Evolutionary conservation across 2,113 vertebrate species (phyloP), one percentile per base, ranked within the genome.

Genomic region (Verasper variegatus): DNA sequence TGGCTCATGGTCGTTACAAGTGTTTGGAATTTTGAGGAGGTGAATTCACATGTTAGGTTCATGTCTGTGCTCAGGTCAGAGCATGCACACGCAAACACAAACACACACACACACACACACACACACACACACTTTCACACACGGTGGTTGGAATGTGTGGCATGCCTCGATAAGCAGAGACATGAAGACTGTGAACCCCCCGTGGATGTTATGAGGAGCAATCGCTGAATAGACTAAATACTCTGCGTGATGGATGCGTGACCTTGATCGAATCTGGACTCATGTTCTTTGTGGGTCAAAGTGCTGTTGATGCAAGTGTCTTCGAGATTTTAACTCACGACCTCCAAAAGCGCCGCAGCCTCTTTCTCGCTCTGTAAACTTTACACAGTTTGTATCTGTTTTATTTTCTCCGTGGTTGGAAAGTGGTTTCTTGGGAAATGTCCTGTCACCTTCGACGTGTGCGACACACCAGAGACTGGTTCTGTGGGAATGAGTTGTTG

Each of bases 151-250:
- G 84, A 93, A 92, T 93, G 86, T 90, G 79, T 92, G 91, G 84
- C 91, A 92, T 93, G 87, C 81, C 75, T 90, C 67, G 74, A 89
- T 92, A 87, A 91, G 88, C 90, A 82, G 78, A 76, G 86, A 77
- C 89, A 81, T 1, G 78, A 92, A 82, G 74, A 84, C 57, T 35
- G 68, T 11, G 59, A 86, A 24, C 59, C 71, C 70, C 72, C 73
- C 49, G 17, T 86, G 82, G 76, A 81, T 91, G 91, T 93, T 93
- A 75, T 91, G 89, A 90, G 86, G 76, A 88, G 86, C 67, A 12
- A 76, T 51, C 11, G 40, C 20, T 26, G 71, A 81, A 71, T 78
- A 93, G 94, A 93, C 88, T 90, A 92, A 94, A 94, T 93, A 88
- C 67, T 58, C 23, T 3, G 14, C 0, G 61, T 62, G 66, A 74